Conservation (phyloP, 64 coral and sea anemone genomes). For the Montipora capricornis region DNA sequence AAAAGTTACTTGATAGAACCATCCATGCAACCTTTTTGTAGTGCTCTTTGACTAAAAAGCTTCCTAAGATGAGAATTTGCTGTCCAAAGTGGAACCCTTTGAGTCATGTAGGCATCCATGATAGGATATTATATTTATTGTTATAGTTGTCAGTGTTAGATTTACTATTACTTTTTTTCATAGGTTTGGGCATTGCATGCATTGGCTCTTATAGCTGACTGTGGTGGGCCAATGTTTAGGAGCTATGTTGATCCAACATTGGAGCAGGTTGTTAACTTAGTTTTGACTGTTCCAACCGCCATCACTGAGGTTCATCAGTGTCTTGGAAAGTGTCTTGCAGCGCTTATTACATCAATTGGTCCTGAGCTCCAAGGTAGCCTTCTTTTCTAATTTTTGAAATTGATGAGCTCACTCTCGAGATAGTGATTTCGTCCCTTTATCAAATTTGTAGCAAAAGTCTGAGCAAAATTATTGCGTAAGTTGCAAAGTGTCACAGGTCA, state of each 20-base stretch:
- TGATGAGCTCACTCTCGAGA: too few relatives aligned
- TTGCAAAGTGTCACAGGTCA: too few relatives aligned
- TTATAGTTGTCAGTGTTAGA: neutral
- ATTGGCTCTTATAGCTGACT: constrained; percentile 95
- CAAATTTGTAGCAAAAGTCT: too few relatives aligned
- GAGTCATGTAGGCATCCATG: too few relatives aligned
- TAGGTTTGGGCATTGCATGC: constrained; percentile 99
- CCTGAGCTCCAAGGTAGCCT: constrained; percentile 94
- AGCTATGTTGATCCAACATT: constrained; percentile 97
- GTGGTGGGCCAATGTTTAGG: constrained; percentile 99
- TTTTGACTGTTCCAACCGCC: constrained; percentile 84
- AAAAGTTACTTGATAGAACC: too few relatives aligned
- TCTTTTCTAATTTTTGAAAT: neutral
- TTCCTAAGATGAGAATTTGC: too few relatives aligned
- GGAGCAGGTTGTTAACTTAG: constrained; percentile 88
- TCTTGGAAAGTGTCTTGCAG: constrained; percentile 93
- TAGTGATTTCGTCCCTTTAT: too few relatives aligned
- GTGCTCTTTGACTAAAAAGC: too few relatives aligned
- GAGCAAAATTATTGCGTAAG: too few relatives aligned
- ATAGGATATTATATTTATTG: neutral
- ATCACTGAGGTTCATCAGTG: constrained; percentile 97
- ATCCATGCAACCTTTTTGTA: too few relatives aligned
- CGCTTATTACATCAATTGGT: constrained; percentile 94
- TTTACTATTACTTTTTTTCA: neutral
- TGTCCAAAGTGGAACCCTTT: too few relatives aligned